Conservation (phyloP, 2,797 vertebrate species). For the Microhierax caerulescens region DNA sequence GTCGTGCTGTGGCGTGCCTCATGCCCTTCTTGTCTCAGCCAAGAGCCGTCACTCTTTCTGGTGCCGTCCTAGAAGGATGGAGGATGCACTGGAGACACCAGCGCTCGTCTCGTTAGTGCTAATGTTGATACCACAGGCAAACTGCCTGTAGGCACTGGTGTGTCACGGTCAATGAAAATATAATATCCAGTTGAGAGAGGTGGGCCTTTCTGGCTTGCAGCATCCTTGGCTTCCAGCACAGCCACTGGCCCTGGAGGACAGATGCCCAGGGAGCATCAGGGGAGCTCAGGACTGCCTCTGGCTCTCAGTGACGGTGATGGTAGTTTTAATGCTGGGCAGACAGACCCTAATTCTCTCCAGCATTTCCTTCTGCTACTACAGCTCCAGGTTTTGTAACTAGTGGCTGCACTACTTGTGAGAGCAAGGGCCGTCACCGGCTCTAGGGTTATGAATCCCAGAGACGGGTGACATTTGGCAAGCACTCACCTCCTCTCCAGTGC, state of each 20-base stretch:
- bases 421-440: not conserved
- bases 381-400: not conserved
- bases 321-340: not conserved
- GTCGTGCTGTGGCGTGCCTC: not conserved
- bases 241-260: accelerated
- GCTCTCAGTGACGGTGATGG: accelerated
- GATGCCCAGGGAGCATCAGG: not conserved
- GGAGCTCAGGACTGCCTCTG: not conserved
- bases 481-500: not conserved
- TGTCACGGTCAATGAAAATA: not conserved
- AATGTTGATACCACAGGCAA: not conserved
- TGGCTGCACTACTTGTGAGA: not conserved
- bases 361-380: not conserved
- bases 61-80: not conserved
- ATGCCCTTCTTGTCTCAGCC: not conserved
- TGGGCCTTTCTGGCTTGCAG: not conserved
- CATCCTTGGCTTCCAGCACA: not conserved
- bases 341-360: not conserved
- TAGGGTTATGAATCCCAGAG: not conserved
- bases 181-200: not conserved
- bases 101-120: not conserved
- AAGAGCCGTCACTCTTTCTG: not conserved
- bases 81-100: accelerated
- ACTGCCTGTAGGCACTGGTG: not conserved
- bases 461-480: not conserved